phyloP scores from a whole-genome alignment of 1,140 invertebrate species.

The Saccostrea echinata region DNA sequence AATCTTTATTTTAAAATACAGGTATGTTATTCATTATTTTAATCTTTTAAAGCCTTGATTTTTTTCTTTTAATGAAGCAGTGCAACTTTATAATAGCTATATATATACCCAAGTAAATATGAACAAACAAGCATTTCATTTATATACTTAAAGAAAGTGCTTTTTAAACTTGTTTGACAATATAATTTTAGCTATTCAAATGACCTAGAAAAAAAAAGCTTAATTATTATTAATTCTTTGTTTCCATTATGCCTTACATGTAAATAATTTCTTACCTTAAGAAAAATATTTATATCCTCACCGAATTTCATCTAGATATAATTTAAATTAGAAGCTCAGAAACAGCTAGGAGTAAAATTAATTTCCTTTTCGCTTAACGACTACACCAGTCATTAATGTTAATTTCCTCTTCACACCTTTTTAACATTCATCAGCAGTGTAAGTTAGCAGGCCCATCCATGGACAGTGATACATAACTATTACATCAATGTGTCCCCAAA shows the following conservation, averaged over 20 bases:
- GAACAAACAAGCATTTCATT: too few relatives aligned
- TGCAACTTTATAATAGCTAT: too few relatives aligned
- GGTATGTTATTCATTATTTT: too few relatives aligned
- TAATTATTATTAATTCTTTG: not conserved
- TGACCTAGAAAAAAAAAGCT: too few relatives aligned
- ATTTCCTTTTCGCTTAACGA: not conserved
- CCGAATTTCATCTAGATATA: conserved; percentile 12
- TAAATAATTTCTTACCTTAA: conserved; percentile 1
- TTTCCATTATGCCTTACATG: not conserved
- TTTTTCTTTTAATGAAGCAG: too few relatives aligned
- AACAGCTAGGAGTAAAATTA: not conserved
- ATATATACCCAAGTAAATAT: too few relatives aligned
- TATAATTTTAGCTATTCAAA: too few relatives aligned
- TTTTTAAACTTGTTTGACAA: too few relatives aligned
- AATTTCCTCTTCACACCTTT: conserved; percentile 20
- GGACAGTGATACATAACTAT: not conserved
- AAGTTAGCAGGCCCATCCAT: conserved; percentile 4
- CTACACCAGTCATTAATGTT: not conserved
- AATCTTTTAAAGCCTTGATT: too few relatives aligned
- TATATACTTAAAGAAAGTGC: too few relatives aligned
- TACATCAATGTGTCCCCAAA: not conserved
- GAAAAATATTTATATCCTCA: conserved; percentile 21
- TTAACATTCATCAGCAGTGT: not conserved
- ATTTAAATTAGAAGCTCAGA: not conserved
- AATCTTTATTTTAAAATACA: too few relatives aligned